phyloP scores from a whole-genome alignment of 1,140 invertebrate species.

The Drosophila kanapiae region DNA sequence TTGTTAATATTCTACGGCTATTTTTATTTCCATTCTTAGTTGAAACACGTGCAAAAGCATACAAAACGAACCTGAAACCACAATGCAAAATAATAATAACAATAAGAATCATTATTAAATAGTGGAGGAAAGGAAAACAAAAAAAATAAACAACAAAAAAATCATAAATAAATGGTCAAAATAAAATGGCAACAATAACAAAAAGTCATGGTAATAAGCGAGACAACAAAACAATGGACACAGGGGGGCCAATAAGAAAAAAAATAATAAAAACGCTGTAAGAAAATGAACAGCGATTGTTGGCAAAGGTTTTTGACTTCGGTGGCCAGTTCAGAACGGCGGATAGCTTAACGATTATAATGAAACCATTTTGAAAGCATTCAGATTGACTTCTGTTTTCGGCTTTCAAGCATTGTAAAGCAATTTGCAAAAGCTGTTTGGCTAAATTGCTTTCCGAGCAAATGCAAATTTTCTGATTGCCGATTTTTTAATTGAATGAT shows the following conservation, averaged over 20 bases:
- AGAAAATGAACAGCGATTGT: conserved; percentile 49
- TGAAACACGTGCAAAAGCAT: conserved; percentile 56
- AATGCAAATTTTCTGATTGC: conserved; percentile 27
- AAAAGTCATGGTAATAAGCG: conserved; percentile 28
- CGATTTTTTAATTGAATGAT: conserved; percentile 24
- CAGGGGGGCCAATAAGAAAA: background rate
- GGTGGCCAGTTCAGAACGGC: conserved; percentile 45
- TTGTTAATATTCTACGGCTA: conserved; percentile 11
- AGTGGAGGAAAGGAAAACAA: conserved; percentile 15
- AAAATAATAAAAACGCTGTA: conserved; percentile 14
- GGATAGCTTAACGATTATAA: conserved; percentile 51
- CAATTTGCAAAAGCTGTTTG: conserved; percentile 36
- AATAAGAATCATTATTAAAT: conserved; percentile 72
- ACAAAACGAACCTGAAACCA: conserved; percentile 39
- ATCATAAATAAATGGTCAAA: conserved; percentile 65
- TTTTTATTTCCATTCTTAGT: conserved; percentile 32
- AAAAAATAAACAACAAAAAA: conserved; percentile 32
- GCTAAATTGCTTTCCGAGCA: conserved; percentile 39
- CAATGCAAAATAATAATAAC: conserved; percentile 51
- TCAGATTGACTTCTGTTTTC: conserved; percentile 65
- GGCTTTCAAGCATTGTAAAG: conserved; percentile 26
- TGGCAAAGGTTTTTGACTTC: conserved; percentile 55
- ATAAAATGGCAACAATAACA: conserved; percentile 57
- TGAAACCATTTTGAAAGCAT: conserved; percentile 62
- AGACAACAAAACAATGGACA: conserved; percentile 47